Percentiles rank a stretch among this genome's conserved stretches.
Evolutionary conservation across 1,140 invertebrate species (phyloP).

Genomic region (Lordiphosa mommai): DNA sequence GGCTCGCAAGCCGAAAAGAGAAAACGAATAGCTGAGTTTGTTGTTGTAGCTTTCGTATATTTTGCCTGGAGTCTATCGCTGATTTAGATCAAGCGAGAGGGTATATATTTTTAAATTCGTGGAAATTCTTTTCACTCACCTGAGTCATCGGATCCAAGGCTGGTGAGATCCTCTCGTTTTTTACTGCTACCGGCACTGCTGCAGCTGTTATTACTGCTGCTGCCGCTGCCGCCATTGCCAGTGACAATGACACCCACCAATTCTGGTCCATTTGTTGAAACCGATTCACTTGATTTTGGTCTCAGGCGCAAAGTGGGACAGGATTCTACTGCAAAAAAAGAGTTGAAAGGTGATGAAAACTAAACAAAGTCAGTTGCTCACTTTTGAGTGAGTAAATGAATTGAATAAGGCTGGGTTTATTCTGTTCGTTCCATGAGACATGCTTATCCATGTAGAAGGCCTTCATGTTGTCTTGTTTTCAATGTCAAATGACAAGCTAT

Average conservation of each 20-base stretch:
- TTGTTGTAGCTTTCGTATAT: too few species aligned
- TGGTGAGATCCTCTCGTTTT: slow-evolving; percentile 85
- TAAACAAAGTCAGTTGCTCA: slow-evolving; percentile 23
- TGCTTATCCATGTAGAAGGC: too few species aligned
- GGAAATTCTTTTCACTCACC: slow-evolving; percentile 75
- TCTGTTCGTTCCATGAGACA: too few species aligned
- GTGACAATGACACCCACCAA: slow-evolving; percentile 25
- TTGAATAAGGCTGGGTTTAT: too few species aligned
- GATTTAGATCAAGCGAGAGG: too few species aligned
- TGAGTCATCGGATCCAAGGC: slow-evolving; percentile 92
- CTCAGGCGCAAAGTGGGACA: slow-evolving; percentile 59
- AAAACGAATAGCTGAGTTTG: too few species aligned
- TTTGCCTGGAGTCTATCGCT: too few species aligned
- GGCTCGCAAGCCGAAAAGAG: too few species aligned
- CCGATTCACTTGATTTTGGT: slow-evolving; percentile 63
- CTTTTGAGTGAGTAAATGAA: too few species aligned
- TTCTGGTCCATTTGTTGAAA: slow-evolving; percentile 35
- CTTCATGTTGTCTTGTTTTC: too few species aligned
- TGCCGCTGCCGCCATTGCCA: slow-evolving; percentile 18
- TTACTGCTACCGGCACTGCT: slow-evolving; percentile 63
- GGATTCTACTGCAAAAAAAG: slow-evolving; percentile 44
- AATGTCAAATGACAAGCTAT: too few species aligned
- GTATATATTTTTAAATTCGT: too few species aligned
- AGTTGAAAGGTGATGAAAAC: slow-evolving; percentile 6
- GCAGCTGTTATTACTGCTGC: slow-evolving; percentile 47